A percentile compares a stretch with the other conserved stretches of the same genome.
phyloP scores from a whole-genome alignment of 2,888 invertebrate species.

The Apodemia duryi region DNA sequence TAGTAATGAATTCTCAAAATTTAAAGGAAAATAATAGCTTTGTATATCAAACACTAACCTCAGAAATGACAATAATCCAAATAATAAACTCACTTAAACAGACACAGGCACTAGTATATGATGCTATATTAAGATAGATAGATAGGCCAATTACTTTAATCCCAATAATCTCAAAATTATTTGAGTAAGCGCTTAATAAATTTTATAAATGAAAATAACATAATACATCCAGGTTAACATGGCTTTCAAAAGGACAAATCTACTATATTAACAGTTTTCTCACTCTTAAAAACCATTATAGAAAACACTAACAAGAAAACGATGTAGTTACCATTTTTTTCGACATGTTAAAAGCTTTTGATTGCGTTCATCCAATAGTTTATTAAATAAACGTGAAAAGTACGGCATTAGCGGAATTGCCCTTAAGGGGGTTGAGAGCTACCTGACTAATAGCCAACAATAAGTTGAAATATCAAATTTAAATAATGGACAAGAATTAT shows the following conservation, averaged over 20 bases:
- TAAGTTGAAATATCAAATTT: neutral
- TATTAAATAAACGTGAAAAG: neutral
- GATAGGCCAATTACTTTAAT: no score
- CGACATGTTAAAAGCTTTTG: neutral
- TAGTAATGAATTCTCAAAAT: no score
- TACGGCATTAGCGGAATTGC: neutral
- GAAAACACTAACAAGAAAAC: neutral
- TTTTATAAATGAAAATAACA: no score
- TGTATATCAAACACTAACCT: neutral
- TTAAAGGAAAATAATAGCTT: neutral
- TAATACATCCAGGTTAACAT: no score
- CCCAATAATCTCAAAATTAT: no score
- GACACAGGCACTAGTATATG: neutral
- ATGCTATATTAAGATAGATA: no score
- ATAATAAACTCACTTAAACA: neutral
- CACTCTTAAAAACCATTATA: neutral
- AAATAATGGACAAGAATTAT: neutral
- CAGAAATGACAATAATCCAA: neutral
- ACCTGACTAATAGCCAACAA: no score
- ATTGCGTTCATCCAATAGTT: neutral
- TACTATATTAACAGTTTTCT: neutral
- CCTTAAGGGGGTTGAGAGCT: no score
- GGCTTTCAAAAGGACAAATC: no score
- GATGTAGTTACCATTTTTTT: neutral
- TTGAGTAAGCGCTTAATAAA: no score